Evolutionary conservation across 2,113 vertebrate species (phyloP).

Genomic region (Ceratotherium simum): DNA sequence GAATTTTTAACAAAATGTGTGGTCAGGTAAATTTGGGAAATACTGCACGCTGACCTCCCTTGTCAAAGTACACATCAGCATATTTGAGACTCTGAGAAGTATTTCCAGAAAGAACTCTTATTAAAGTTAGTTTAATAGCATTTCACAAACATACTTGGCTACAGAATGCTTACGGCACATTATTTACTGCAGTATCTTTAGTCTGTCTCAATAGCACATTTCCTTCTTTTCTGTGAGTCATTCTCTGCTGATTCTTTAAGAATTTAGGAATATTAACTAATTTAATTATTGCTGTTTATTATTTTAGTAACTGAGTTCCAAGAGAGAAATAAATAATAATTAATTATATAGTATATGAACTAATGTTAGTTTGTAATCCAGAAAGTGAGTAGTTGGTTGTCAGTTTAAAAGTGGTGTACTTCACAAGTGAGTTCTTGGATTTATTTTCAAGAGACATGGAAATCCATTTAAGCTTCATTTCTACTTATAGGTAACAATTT

Average conservation of each 20-base stretch:
- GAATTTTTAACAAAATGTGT: conserved; percentile 3
- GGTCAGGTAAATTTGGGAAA: conserved; percentile 31
- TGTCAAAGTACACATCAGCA: neutral
- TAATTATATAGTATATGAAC: neutral
- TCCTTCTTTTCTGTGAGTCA: conserved; percentile 26
- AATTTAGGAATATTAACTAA: conserved; percentile 29
- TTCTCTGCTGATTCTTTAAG: conserved; percentile 46
- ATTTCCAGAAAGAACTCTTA: conserved; percentile 6
- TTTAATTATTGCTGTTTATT: conserved; percentile 49
- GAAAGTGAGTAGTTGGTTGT: conserved; percentile 18
- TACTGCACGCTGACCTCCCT: neutral
- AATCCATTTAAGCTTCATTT: conserved; percentile 72
- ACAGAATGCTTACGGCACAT: neutral
- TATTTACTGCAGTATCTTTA: conserved; percentile 20
- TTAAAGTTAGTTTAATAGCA: neutral
- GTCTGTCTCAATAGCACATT: neutral
- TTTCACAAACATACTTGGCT: neutral
- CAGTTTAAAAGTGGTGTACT: conserved; percentile 57
- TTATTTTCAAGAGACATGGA: conserved; percentile 64
- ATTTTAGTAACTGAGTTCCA: conserved; percentile 5
- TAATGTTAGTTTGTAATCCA: conserved; percentile 41
- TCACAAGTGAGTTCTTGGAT: conserved; percentile 45
- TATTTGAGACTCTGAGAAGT: conserved; percentile 9
- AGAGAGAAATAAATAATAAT: neutral
- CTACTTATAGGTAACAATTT: conserved; percentile 83